Conservation (phyloP, 2,113 vertebrate species). For the Sphyrna mokarran region DNA sequence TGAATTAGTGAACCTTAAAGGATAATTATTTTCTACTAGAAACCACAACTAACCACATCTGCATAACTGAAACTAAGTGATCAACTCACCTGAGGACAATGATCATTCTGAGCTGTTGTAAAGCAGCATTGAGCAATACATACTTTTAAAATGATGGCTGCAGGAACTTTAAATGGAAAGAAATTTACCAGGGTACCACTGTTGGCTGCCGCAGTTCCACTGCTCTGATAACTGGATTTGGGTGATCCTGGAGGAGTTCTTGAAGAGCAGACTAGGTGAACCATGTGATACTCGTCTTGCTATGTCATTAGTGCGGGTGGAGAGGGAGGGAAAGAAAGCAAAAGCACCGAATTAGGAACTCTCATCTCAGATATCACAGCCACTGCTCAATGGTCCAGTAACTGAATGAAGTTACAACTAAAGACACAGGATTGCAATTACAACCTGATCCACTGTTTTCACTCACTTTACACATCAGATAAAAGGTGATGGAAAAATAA, state of each 20-base stretch:
- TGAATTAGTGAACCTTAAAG: background rate
- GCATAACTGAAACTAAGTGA: background rate
- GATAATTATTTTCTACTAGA: background rate
- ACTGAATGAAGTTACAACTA: too few species aligned
- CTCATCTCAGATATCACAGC: background rate
- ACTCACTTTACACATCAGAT: background rate
- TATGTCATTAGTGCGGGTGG: conserved; percentile 41
- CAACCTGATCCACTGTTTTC: background rate
- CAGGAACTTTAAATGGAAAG: background rate
- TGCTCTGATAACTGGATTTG: conserved; percentile 50
- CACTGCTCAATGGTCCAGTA: background rate
- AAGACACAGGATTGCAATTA: background rate
- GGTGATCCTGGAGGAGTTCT: conserved; percentile 68
- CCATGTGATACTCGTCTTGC: conserved; percentile 77
- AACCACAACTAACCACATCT: background rate
- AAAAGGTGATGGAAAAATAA: background rate
- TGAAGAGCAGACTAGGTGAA: conserved; percentile 71
- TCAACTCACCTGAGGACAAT: background rate
- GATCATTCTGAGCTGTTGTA: too few species aligned
- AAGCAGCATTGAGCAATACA: background rate
- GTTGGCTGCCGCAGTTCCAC: conserved; percentile 50
- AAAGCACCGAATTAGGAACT: background rate
- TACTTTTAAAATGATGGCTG: background rate
- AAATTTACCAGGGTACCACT: conserved; percentile 58
- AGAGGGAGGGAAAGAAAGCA: background rate